Evolutionary conservation across 1,140 invertebrate species (phyloP), one percentile per base, ranked within the genome.

Genomic region (Macrocentrus cingulum): DNA sequence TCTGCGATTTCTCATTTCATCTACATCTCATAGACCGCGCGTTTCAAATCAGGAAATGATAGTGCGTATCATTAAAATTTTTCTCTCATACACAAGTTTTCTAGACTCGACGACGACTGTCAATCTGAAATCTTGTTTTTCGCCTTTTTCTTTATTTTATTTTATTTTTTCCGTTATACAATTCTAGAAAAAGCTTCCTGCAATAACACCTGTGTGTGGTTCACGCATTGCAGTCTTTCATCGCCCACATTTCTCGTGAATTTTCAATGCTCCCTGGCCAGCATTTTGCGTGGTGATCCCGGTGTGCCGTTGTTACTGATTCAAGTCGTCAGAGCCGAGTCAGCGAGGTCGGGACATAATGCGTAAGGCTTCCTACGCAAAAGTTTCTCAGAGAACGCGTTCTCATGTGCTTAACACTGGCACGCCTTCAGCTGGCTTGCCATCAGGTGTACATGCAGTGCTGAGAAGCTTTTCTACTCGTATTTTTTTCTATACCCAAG

Each of bases 391-490:
- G 32, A 34, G n/a, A n/a, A n/a, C n/a, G n/a, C n/a, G 49, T 29
- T 4, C 18, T 51, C 16, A 13, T 7, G 32, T 18, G 61, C 49
- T 64, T 65, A 68, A 67, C 61, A 56, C 54, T 55, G 66, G 63
- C 68, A 70, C 68, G 65, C 68, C 68, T 66, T 39, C 8, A 39
- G 36, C 56, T 41, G 54, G 29, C 46, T n/a, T n/a, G n/a, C n/a
- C n/a, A n/a, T 66, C 68, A 70, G 68, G 68, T 70, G 68, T 67
- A 65, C 63, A n/a, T n/a, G n/a, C n/a, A n/a, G n/a, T n/a, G n/a
- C n/a, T n/a, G n/a, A n/a, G n/a, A n/a, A n/a, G n/a, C n/a, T n/a
- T n/a, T n/a, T n/a, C n/a, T n/a, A n/a, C n/a, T n/a, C n/a, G n/a
- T n/a, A n/a, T n/a, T n/a, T n/a, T n/a, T n/a, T n/a, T 34, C 9